These are phyloP conservation scores for Ptyas mucosa DNA, from an alignment of 2,113 vertebrate species.

Conservation along the genomic window DNA sequence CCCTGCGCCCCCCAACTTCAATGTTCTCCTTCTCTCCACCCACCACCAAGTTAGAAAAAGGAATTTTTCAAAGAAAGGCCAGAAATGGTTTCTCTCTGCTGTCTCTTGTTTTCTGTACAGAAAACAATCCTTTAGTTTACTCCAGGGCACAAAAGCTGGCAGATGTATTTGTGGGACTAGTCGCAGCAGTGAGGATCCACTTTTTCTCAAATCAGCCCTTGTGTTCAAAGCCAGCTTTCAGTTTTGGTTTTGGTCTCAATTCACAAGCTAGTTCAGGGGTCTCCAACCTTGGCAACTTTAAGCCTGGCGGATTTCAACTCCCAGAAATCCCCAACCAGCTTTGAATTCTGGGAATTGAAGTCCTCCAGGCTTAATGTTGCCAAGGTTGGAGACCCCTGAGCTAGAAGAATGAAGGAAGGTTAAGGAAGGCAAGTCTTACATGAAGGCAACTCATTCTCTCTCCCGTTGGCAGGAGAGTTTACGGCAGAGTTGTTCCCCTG, in stretches of 20 bases:
- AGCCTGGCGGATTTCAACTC: too few relatives aligned
- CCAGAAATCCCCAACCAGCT: too few relatives aligned
- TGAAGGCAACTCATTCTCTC: conserved; percentile 50
- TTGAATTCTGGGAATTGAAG: too few relatives aligned
- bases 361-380: too few relatives aligned
- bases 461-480: conserved; percentile 53
- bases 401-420: conserved; percentile 38
- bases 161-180: conserved; percentile 30
- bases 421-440: conserved; percentile 42
- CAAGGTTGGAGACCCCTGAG: not conserved
- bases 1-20: not conserved
- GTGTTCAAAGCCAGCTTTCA: conserved; percentile 5
- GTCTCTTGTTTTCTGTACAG: not conserved
- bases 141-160: conserved; percentile 18
- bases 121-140: conserved; percentile 35
- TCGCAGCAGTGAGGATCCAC: conserved; percentile 42
- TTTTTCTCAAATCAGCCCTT: conserved; percentile 20
- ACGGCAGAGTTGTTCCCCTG: conserved; percentile 75
- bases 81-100: not conserved
- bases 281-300: too few relatives aligned
- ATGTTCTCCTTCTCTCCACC: not conserved
- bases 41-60: not conserved
- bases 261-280: conserved; percentile 10
- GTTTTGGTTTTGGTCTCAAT: not conserved
- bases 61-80: not conserved